phyloP scores from a whole-genome alignment of 2,113 vertebrate genomes.

The Gambusia holbrooki region DNA sequence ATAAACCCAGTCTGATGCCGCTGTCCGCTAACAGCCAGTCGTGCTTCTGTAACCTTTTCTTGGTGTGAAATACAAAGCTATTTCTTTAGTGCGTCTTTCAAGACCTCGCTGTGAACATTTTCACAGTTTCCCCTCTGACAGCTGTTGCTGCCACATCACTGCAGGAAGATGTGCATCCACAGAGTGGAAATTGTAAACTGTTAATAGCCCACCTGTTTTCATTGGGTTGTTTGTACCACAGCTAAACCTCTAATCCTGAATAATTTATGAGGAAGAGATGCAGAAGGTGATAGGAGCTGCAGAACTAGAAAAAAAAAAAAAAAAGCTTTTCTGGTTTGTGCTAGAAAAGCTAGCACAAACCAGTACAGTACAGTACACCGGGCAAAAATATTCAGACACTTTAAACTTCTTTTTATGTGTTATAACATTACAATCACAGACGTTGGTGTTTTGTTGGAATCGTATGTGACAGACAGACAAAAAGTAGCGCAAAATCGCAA shows the following conservation, averaged over 20 bases:
- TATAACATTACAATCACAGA: neutral
- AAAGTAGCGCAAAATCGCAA: neutral
- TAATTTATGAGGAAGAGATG: neutral
- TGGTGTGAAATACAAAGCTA: slow-evolving; percentile 55
- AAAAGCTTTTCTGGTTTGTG: no score
- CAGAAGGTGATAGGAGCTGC: neutral
- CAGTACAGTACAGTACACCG: neutral
- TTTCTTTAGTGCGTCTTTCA: slow-evolving; percentile 9
- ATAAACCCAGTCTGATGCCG: slow-evolving; percentile 51
- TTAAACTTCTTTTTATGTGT: neutral
- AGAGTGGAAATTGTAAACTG: slow-evolving; percentile 1
- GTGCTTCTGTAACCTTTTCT: slow-evolving; percentile 46
- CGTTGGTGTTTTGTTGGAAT: neutral
- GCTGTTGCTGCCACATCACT: slow-evolving; percentile 20
- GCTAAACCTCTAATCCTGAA: slow-evolving; percentile 4
- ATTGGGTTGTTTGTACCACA: neutral
- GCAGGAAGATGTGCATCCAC: neutral
- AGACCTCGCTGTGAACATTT: slow-evolving; percentile 28
- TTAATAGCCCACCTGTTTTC: slow-evolving; percentile 31
- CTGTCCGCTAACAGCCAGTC: slow-evolving; percentile 25
- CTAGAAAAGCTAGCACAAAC: neutral
- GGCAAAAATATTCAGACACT: no score
- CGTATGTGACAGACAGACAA: neutral
- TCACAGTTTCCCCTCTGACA: slow-evolving; percentile 23
- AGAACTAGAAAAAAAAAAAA: neutral